Percentiles rank a stretch among this genome's conserved stretches.
phyloP scores from a whole-genome alignment of 2,113 vertebrate species.

The Lanius ludovicianus region DNA sequence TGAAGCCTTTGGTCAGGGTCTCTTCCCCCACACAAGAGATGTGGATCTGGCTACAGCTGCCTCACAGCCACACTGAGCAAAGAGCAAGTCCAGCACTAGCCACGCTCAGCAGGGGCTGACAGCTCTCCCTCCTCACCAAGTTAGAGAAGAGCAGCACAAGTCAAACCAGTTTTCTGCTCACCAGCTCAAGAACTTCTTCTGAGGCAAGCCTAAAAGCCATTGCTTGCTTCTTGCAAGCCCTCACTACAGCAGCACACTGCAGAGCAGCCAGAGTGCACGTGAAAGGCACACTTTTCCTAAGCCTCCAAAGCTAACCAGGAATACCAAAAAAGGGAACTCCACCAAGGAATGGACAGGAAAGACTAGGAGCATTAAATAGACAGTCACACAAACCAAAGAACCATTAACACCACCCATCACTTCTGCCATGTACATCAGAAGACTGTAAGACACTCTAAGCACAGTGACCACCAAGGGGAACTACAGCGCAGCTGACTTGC shows the following conservation, averaged over 20 bases:
- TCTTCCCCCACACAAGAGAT: background rate
- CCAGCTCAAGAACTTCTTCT: background rate
- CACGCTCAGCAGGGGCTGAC: rapidly evolving
- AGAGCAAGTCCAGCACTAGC: background rate
- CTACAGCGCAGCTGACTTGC: background rate
- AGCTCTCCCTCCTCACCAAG: background rate
- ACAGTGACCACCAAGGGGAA: background rate
- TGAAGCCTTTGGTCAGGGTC: background rate
- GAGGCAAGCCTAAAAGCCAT: background rate
- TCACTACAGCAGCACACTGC: background rate
- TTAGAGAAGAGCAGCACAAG: background rate
- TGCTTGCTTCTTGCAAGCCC: background rate
- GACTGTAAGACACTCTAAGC: background rate
- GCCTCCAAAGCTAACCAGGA: background rate
- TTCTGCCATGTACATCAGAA: background rate
- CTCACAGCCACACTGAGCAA: background rate
- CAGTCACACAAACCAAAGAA: background rate
- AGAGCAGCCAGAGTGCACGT: background rate
- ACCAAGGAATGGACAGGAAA: background rate
- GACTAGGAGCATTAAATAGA: rapidly evolving
- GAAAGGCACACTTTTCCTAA: background rate
- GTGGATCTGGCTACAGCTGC: background rate
- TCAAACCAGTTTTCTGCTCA: background rate
- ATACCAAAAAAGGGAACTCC: background rate
- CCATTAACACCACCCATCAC: background rate